A percentile compares a stretch with the other conserved stretches of the same genome.
phyloP scores from a whole-genome alignment of 2,113 vertebrate species.

The Elgaria multicarinata region DNA sequence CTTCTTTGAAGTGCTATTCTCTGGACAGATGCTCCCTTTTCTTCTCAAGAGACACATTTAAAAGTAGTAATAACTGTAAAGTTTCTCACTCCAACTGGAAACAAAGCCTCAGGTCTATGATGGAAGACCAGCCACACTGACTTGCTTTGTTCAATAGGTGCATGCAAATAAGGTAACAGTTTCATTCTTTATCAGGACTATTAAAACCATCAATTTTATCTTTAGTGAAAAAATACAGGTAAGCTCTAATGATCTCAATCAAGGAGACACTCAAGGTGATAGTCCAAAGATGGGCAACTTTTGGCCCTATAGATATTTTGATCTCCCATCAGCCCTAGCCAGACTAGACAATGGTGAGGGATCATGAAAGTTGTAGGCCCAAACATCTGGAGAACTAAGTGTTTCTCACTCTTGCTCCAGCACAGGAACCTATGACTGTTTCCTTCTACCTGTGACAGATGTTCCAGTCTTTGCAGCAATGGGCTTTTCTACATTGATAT shows the following conservation, averaged over 20 bases:
- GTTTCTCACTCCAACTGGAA: background rate
- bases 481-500: background rate
- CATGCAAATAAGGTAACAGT: background rate
- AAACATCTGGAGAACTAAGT: too few relatives aligned
- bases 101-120: background rate
- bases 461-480: background rate
- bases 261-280: background rate
- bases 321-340: too few relatives aligned
- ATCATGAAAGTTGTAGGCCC: too few relatives aligned
- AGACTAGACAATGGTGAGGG: too few relatives aligned
- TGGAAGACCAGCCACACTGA: background rate
- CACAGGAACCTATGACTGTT: background rate
- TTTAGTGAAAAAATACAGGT: background rate
- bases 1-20: background rate
- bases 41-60: background rate
- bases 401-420: background rate
- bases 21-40: background rate
- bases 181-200: background rate
- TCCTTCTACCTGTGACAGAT: background rate
- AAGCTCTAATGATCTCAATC: background rate
- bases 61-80: background rate
- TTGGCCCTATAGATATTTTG: too few relatives aligned
- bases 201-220: too few relatives aligned
- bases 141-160: background rate
- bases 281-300: too few relatives aligned